These are phyloP conservation scores for Carassius gibelio DNA, from an alignment of 2,113 vertebrate species.

Conservation along the genomic window DNA sequence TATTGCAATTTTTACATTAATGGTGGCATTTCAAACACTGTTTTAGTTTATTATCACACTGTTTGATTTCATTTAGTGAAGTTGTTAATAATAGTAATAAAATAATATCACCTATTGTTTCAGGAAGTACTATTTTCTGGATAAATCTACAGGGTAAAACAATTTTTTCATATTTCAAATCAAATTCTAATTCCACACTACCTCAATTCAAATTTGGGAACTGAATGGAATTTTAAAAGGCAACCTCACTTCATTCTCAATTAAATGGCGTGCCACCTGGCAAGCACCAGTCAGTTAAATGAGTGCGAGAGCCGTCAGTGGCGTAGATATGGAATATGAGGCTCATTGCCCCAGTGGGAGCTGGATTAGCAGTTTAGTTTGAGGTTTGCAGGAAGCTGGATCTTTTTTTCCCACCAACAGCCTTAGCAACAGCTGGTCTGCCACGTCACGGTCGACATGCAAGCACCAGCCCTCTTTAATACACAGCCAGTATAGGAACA, in stretches of 20 bases:
- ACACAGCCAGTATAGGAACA: slow-evolving; percentile 2
- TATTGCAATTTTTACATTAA: too few species aligned
- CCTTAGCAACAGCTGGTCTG: slow-evolving; percentile 16
- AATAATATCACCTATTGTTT: not conserved
- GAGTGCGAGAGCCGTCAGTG: not conserved
- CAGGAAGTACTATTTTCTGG: too few species aligned
- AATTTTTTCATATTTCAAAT: not conserved
- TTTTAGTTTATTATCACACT: too few species aligned
- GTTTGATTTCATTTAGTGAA: too few species aligned
- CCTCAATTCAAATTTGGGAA: not conserved
- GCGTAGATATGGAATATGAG: not conserved
- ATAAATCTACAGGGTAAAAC: too few species aligned
- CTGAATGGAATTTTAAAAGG: not conserved
- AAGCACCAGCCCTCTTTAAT: not conserved
- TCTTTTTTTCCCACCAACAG: not conserved
- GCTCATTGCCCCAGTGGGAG: not conserved
- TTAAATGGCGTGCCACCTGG: not conserved
- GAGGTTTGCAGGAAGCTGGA: slow-evolving; percentile 18
- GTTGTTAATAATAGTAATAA: too few species aligned
- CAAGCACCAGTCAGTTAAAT: slow-evolving; percentile 5
- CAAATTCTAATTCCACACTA: not conserved
- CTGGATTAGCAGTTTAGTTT: slow-evolving; percentile 34
- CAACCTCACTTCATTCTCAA: not conserved
- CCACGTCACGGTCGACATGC: slow-evolving; percentile 6
- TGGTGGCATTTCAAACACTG: not conserved